phyloP scores from a whole-genome alignment of 2,888 invertebrate species.

The Ptychoptera albimana region DNA sequence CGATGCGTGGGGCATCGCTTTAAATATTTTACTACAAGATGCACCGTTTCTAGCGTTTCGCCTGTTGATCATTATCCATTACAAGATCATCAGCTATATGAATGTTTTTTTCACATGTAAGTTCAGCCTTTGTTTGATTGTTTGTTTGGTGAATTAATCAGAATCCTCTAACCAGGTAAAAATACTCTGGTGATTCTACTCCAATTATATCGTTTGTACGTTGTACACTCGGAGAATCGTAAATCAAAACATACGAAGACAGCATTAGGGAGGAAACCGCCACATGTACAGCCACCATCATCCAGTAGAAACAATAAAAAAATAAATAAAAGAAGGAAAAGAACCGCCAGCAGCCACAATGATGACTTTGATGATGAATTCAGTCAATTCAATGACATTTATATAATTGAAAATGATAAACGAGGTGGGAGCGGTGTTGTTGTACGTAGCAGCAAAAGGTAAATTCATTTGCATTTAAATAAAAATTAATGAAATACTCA shows the following conservation, averaged over 20 bases:
- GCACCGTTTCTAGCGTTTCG: conserved; percentile 78
- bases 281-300: conserved; percentile 11
- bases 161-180: conserved; percentile 44
- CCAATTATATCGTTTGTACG: conserved; percentile 70
- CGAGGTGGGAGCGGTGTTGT: conserved; percentile 21
- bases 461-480: conserved; percentile 1
- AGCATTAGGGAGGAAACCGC: conserved; percentile 16
- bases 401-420: conserved; percentile 34
- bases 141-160: no score
- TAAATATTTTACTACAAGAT: conserved; percentile 75
- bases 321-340: conserved; percentile 18
- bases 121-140: no score
- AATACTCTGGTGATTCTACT: conserved; percentile 75
- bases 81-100: conserved; percentile 82
- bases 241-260: conserved; percentile 23
- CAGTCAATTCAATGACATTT: conserved; percentile 33
- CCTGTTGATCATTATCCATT: conserved; percentile 71
- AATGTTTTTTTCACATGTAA: conserved; percentile 93
- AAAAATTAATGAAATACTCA: conserved; percentile 21
- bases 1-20: conserved; percentile 76
- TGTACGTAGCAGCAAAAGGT: conserved; percentile 14
- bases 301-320: conserved; percentile 15
- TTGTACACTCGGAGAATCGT: conserved; percentile 54
- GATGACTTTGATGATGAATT: conserved; percentile 21
- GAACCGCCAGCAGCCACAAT: not conserved